Evolutionary conservation across 2,113 vertebrate species (phyloP).

Genomic region (Misgurnus mizolepis): DNA sequence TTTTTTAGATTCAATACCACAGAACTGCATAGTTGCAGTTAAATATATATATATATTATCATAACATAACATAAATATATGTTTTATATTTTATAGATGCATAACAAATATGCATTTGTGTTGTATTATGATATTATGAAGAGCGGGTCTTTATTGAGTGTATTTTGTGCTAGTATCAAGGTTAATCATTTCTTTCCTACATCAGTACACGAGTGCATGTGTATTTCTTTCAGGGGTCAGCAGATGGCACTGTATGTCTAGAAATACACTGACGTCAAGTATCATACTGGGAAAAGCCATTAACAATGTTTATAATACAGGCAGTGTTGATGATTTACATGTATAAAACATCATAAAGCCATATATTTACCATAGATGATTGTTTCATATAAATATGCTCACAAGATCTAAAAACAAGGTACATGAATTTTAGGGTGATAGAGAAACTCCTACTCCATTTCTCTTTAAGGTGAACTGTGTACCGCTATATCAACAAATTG

Average conservation of each 20-base stretch:
- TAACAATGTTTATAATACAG: conserved; percentile 7
- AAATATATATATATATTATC: too few species aligned
- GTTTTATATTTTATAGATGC: background rate
- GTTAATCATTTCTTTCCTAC: too few species aligned
- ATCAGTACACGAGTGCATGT: background rate
- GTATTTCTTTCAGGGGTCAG: conserved; percentile 15
- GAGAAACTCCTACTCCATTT: background rate
- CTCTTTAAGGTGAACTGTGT: background rate
- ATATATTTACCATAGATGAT: background rate
- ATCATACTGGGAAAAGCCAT: background rate
- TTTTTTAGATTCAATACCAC: too few species aligned
- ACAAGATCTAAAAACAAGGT: background rate
- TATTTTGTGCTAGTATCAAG: too few species aligned
- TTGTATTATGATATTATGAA: background rate
- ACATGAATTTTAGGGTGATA: background rate
- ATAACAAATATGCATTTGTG: background rate
- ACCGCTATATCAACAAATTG: background rate
- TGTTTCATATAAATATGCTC: background rate
- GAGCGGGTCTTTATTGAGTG: too few species aligned
- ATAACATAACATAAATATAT: background rate
- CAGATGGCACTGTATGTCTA: conserved; percentile 33
- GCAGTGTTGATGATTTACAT: background rate
- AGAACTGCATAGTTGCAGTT: too few species aligned
- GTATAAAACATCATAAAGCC: background rate
- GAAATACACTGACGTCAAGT: background rate